Evolutionary conservation across 2,797 vertebrate genomes (phyloP).

Genomic region (Fistularia commersonii): DNA sequence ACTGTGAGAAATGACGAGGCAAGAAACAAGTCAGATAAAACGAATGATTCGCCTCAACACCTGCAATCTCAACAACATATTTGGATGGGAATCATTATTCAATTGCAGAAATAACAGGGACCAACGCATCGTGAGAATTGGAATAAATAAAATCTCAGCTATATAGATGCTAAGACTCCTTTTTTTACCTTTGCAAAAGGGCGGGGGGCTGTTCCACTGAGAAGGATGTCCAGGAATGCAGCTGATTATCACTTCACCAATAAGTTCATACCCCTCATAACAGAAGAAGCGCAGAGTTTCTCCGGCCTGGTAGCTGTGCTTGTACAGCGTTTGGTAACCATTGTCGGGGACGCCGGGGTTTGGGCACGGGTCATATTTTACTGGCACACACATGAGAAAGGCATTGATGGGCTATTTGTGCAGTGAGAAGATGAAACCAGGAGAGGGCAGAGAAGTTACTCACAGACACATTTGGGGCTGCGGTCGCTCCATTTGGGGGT

Average conservation of each 20-base stretch:
- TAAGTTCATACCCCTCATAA: constrained; percentile 90
- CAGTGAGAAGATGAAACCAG: background rate
- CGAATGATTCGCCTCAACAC: background rate
- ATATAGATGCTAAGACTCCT: too few species aligned
- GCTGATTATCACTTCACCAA: constrained; percentile 89
- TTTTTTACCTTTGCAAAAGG: constrained; percentile 87
- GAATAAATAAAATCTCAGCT: too few species aligned
- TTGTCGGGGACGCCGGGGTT: constrained; percentile 92
- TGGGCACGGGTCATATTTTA: constrained; percentile 89
- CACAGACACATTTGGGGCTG: constrained; percentile 91
- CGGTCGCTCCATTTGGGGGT: constrained; percentile 93
- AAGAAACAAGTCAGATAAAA: constrained; percentile 11
- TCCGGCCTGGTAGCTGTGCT: constrained; percentile 91
- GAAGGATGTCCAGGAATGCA: constrained; percentile 89
- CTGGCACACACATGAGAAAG: constrained; percentile 31
- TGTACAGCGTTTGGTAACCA: constrained; percentile 91
- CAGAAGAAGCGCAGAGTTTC: constrained; percentile 93
- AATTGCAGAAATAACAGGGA: too few species aligned
- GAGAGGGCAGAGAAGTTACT: constrained; percentile 57
- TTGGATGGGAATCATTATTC: background rate
- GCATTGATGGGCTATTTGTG: background rate
- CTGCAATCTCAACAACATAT: background rate
- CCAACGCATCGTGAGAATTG: too few species aligned
- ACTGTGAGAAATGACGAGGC: constrained; percentile 62
- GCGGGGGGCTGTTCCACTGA: constrained; percentile 90